Evolutionary conservation across 2,113 vertebrate genomes (phyloP).

Genomic region (Boulengerochromis microlepis): DNA sequence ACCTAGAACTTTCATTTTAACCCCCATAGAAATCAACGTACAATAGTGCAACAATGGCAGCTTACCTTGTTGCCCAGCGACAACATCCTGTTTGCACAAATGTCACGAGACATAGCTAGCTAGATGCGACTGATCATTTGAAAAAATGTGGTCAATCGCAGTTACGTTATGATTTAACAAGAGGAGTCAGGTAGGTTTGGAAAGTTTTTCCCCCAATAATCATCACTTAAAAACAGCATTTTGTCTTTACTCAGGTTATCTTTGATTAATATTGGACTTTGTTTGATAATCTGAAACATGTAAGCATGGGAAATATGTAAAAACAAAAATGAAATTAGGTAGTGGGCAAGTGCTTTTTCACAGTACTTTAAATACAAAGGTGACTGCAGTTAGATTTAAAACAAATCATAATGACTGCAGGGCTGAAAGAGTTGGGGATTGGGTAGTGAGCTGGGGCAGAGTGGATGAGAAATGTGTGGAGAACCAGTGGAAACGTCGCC

Average conservation of each 20-base stretch:
- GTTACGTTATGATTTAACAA: neutral
- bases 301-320: neutral
- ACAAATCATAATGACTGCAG: neutral
- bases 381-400: neutral
- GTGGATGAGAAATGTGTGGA: neutral
- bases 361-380: neutral
- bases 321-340: neutral
- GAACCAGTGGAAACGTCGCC: neutral
- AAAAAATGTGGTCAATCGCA: neutral
- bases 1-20: neutral
- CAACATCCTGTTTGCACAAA: neutral
- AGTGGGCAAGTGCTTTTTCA: neutral
- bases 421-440: neutral
- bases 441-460: neutral
- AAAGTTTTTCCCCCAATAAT: neutral
- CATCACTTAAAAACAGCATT: neutral
- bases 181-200: neutral
- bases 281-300: neutral
- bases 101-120: neutral
- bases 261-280: neutral
- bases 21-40: neutral
- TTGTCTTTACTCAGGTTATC: neutral
- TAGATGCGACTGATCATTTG: neutral
- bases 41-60: neutral
- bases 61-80: neutral